phyloP scores from a whole-genome alignment of 1,140 invertebrate species.

The Neodiprion fabricii region DNA sequence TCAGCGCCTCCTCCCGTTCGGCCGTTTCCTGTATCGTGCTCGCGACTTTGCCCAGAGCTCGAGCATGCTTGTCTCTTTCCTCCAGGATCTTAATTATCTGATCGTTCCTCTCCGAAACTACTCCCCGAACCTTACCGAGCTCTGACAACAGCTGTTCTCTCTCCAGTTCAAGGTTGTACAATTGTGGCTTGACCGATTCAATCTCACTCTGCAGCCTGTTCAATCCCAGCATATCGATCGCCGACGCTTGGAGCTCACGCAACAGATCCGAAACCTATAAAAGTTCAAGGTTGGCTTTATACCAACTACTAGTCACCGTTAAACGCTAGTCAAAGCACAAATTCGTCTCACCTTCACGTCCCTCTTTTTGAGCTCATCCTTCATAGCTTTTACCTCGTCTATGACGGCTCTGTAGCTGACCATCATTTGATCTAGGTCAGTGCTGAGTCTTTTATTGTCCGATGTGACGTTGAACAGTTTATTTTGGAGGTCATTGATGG shows the following conservation, averaged over 20 bases:
- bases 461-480: slow-evolving; percentile 26
- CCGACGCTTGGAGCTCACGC: slow-evolving; percentile 26
- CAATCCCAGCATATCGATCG: slow-evolving; percentile 26
- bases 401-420: slow-evolving; percentile 28
- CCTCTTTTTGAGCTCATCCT: slow-evolving; percentile 35
- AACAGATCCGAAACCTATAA: slow-evolving; percentile 34
- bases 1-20: slow-evolving; percentile 27
- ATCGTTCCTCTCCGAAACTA: slow-evolving; percentile 36
- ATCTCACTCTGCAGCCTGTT: slow-evolving; percentile 32
- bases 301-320: not conserved
- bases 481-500: slow-evolving; percentile 32
- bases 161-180: slow-evolving; percentile 34
- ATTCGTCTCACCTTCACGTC: slow-evolving; percentile 37
- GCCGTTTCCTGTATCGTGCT: slow-evolving; percentile 28
- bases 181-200: slow-evolving; percentile 33
- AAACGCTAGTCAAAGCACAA: slow-evolving; percentile 16
- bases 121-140: slow-evolving; percentile 21
- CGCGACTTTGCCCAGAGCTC: slow-evolving; percentile 19
- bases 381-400: slow-evolving; percentile 29
- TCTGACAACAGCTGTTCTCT: slow-evolving; percentile 36
- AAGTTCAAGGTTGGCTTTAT: slow-evolving; percentile 1
- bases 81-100: slow-evolving; percentile 40
- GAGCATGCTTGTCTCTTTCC: slow-evolving; percentile 25
- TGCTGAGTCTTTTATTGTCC: slow-evolving; percentile 12
- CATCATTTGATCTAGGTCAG: slow-evolving; percentile 32